Evolutionary conservation across 2,888 invertebrate genomes (phyloP).

Genomic region (Zeuzera pyrina): DNA sequence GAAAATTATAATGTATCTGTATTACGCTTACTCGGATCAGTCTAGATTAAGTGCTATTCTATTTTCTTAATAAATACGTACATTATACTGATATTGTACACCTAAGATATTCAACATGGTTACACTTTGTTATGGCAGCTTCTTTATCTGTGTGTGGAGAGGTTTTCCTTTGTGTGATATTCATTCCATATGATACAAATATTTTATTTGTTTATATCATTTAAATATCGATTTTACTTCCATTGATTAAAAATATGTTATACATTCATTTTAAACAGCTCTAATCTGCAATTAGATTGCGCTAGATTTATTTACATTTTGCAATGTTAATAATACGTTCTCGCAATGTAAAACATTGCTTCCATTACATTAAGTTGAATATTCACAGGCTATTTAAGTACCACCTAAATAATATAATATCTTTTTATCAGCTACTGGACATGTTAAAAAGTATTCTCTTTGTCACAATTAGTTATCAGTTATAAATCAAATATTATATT

Average conservation of each 20-base stretch:
- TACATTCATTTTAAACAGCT: constrained; percentile 21
- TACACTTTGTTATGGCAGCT: constrained; percentile 18
- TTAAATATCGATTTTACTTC: constrained; percentile 36
- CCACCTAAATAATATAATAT: not conserved
- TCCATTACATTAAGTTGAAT: constrained; percentile 23
- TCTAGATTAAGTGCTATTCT: constrained; percentile 69
- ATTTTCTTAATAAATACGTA: constrained; percentile 67
- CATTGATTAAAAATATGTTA: constrained; percentile 34
- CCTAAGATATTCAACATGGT: constrained; percentile 32
- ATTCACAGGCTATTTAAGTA: constrained; percentile 11
- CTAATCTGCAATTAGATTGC: constrained; percentile 66
- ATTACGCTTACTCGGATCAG: constrained; percentile 72
- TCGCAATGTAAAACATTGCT: constrained; percentile 60
- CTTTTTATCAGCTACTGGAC: constrained; percentile 7
- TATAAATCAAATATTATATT: constrained; percentile 62
- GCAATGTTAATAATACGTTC: constrained; percentile 20
- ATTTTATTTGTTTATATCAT: constrained; percentile 45
- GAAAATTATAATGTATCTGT: constrained; percentile 61
- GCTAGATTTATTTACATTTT: constrained; percentile 48
- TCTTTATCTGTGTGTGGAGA: constrained; percentile 33
- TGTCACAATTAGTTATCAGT: constrained; percentile 61
- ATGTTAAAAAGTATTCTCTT: constrained; percentile 42
- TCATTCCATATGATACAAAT: constrained; percentile 54
- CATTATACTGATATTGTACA: constrained; percentile 38
- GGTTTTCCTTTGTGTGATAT: constrained; percentile 66